Evolutionary conservation across 2,113 vertebrate genomes (phyloP), one percentile per base, ranked within the genome.

Genomic region (Gambusia affinis): DNA sequence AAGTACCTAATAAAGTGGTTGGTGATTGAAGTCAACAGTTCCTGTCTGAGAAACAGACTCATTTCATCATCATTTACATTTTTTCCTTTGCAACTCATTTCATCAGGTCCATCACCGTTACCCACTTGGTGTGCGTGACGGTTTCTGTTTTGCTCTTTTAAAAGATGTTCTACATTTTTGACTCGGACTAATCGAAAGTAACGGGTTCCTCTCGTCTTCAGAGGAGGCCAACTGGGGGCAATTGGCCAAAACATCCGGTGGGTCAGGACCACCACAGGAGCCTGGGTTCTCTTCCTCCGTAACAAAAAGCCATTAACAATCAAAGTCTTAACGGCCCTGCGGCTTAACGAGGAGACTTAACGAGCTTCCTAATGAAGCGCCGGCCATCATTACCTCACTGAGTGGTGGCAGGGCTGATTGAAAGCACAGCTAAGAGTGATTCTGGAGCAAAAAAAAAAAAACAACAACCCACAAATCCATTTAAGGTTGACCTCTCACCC

Each of bases 301-400:
- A 92, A 93, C 85, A 81, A 92, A 93, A 89, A 86, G 84, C 84
- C 89, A 88, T 92, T 94, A 91, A 93, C 91, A 92, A 92, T 90
- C 88, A 84, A 76, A 82, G 79, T 86, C 87, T 92, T 95, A 94
- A 94, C 85, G 82, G 91, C 86, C 87, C 87, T 64, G 85, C 76
- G 79, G 90, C 91, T 91, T 93, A 92, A 92, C 85, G 91, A 93
- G 89, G 85, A 85, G 90, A 87, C 89, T 92, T 95, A 95, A 95
- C 91, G 92, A 94, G 93, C 90, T 89, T 81, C 91, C 90, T 94
- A 94, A 95, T 94, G 94, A 95, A 94, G 90, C 92, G 88, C 88
- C 68, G 79, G 86, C 88, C 89, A 84, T 93, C 94, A 92, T 94
- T 95, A 93, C 90, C 83, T 85, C 88, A 80, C 83, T 82, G 85